Percentiles rank a stretch among this genome's conserved stretches.
These are phyloP conservation scores for Cynaeus angustus DNA, from an alignment of 2,888 invertebrate species.

Conservation along the genomic window DNA sequence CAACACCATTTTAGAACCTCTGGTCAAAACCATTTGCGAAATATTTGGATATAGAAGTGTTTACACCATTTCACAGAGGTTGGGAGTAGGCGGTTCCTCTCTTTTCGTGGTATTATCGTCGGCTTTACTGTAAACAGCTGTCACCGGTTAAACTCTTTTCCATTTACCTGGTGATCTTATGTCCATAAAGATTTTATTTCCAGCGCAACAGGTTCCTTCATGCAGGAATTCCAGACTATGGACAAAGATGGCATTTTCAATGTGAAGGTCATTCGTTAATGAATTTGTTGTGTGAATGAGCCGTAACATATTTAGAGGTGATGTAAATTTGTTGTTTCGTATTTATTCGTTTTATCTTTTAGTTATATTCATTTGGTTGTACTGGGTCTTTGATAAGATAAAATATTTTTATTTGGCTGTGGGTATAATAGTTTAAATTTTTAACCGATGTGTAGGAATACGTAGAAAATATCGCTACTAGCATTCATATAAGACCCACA, in stretches of 20 bases:
- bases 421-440: no score
- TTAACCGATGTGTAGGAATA: not conserved
- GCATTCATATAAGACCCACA: constrained; percentile 7
- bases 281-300: no score
- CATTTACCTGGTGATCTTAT: constrained; percentile 43
- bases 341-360: no score
- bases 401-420: not conserved
- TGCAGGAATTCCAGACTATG: not conserved
- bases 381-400: not conserved
- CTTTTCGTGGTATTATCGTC: constrained; percentile 44
- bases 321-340: not conserved
- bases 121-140: constrained; percentile 41
- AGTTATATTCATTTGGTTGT: no score
- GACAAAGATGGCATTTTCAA: no score
- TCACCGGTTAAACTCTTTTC: constrained; percentile 39
- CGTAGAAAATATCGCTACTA: constrained; percentile 4
- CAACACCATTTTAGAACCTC: no score
- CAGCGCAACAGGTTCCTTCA: constrained; percentile 29
- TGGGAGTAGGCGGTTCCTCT: constrained; percentile 34
- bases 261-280: no score
- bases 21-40: no score
- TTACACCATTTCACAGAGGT: no score
- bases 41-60: constrained; percentile 19
- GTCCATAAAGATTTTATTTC: constrained; percentile 25
- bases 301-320: no score